Base-by-base conservation (phyloP, 2,113 vertebrate genomes). In the Anas platyrhynchos region DNA sequence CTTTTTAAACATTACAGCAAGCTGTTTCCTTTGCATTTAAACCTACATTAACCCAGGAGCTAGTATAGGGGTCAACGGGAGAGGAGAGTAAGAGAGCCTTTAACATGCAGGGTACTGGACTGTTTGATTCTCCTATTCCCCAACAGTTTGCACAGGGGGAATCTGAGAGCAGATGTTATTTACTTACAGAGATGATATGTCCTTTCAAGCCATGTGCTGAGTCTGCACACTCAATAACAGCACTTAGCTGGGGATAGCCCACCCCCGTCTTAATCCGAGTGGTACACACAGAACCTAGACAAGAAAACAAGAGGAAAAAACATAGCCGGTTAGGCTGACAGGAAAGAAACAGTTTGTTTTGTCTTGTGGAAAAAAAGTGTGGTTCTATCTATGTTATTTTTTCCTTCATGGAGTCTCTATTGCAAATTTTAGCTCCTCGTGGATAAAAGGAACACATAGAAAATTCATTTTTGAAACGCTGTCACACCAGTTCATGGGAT, bases 151-250 rank as follows among this genome's bases (percentile, higher is more conserved):
- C 50, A 58, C 72, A 75, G 86, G 48, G 26, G 55, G 43, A 89
- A 81, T 80, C 55, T 69, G 59, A 79, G 23, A 62, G 36, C 5
- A 50, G 83, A 55, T 67, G 43, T 32, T 59, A 88, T 89, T 72
- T 86, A 98, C 99, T 99, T 95, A 99, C 99, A 13, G 99, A 99
- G 97, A 99, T 99, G 94, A 99, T 99, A 97, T 99, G 99, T 88
- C 99, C 99, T 97, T 99, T 99, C 77, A 99, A 98, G 82, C 99
- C 99, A 2, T 99, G 99, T 56, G 99, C 99, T 11, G 99, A 99
- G 97, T 99, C 99, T 1, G 99, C 99, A 73, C 99, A 99, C 96
- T 99, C 99, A 25, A 99, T 99, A n/a, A 99, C 99, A 3, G 99
- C 99, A 26, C 99, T 99, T 80, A 99, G 98, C 94, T 99, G 99